Conservation (phyloP, 2,888 invertebrate species). For the Seira musarum region DNA sequence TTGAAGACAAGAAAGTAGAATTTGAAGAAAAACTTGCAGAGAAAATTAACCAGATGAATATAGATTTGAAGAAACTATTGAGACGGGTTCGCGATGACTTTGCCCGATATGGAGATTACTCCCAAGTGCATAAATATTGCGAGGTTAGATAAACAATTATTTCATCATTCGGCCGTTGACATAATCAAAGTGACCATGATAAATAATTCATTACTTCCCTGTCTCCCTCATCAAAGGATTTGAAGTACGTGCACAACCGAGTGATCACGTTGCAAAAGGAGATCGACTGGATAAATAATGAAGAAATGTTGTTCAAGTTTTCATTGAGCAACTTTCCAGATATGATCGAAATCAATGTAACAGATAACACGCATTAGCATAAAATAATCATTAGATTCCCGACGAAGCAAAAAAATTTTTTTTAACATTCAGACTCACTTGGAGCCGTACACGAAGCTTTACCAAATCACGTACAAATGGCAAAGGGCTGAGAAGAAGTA, state of each 20-base stretch:
- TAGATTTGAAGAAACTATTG: constrained; percentile 81
- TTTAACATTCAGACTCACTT: constrained; percentile 78
- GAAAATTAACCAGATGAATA: constrained; percentile 81
- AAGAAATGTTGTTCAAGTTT: constrained; percentile 89
- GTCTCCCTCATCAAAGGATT: no score
- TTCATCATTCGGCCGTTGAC: no score
- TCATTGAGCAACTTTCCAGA: constrained; percentile 83
- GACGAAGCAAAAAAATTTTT: no score
- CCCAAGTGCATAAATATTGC: constrained; percentile 83
- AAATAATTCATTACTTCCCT: no score
- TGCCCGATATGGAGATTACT: constrained; percentile 89
- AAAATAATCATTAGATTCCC: no score
- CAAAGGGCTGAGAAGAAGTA: constrained; percentile 87
- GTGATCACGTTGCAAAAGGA: constrained; percentile 83
- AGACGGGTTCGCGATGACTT: constrained; percentile 80
- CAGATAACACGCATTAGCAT: no score
- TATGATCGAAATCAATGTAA: constrained; percentile 82
- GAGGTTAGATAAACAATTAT: no score
- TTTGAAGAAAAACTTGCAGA: constrained; percentile 86
- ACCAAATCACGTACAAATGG: constrained; percentile 80
- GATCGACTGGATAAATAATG: constrained; percentile 90
- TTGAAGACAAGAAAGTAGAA: constrained; percentile 86
- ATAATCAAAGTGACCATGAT: no score
- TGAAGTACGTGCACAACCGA: constrained; percentile 83
- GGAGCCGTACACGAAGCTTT: constrained; percentile 76